Evolutionary conservation across 1,140 invertebrate genomes (phyloP).

Genomic region (Drosophila rhopaloa): DNA sequence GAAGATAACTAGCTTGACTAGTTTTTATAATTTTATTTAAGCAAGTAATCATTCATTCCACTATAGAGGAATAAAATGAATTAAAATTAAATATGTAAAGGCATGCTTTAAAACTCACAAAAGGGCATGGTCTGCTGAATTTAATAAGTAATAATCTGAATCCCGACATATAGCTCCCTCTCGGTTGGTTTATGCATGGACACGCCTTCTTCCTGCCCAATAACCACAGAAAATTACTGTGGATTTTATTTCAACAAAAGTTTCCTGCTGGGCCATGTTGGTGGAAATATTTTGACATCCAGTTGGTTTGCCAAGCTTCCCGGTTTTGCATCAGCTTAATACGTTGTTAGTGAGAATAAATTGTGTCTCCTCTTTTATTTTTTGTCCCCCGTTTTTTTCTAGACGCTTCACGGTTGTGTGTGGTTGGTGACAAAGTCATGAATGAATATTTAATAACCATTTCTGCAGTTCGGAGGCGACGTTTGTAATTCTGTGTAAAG

Average conservation of each 20-base stretch:
- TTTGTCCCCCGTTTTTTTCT: not conserved
- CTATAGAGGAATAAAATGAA: conserved; percentile 4
- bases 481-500: conserved; percentile 61
- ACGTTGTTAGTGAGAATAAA: conserved; percentile 46
- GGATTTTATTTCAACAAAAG: conserved; percentile 31
- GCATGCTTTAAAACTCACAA: conserved; percentile 32
- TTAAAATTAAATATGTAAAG: conserved; percentile 15
- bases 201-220: conserved; percentile 35
- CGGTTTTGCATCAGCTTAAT: conserved; percentile 24
- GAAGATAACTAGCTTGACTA: not conserved
- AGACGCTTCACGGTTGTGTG: conserved; percentile 10
- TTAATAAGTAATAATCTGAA: conserved; percentile 28
- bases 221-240: conserved; percentile 38
- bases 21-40: conserved; percentile 5
- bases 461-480: conserved; percentile 58
- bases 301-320: conserved; percentile 29
- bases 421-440: conserved; percentile 61
- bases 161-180: conserved; percentile 6
- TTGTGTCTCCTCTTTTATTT: conserved; percentile 4
- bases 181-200: conserved; percentile 11
- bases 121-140: conserved; percentile 17
- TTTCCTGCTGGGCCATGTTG: conserved; percentile 23
- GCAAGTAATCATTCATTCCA: conserved; percentile 5
- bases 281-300: conserved; percentile 44
- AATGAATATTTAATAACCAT: conserved; percentile 80